Base-by-base conservation (phyloP, 2,888 invertebrate genomes). In the Agonum fuliginosum region DNA sequence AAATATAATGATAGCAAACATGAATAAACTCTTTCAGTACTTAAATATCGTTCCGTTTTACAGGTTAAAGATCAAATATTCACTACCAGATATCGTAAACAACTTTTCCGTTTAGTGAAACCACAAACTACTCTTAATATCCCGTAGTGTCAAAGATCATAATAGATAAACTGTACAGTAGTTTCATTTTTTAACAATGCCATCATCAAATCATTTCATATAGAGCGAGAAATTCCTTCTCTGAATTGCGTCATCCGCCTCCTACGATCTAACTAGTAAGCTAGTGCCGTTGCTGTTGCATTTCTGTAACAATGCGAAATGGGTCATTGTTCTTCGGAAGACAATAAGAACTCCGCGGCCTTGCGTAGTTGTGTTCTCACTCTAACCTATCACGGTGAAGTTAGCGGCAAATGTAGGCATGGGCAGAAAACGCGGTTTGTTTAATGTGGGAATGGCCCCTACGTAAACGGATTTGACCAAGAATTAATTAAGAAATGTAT, bases 271-370 rank as follows among this genome's bases (percentile, higher is more conserved):
- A 14, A 1, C 43, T 43, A 54, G 22, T 20, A 20, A 48, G 48
- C 12, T 20, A n/a, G 24, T 51, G 54, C 54, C 24, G 24, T 17
- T 62, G 51, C 22, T 51, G 51, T 17, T 19, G 67, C 75, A 67
- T 75, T 75, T 67, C 75, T 75, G 75, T 30, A 41, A 74, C 74
- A 74, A 67, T 67, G 75, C 67, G 30, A 75, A 75, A 67, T 75
- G 46, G 75, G 75, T 75, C 67, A 75, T 75, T 75, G 75, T 75
- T 67, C 67, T 75, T 54, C 54, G 37, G 24, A 72, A 72, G 22
- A 46, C 70, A 46, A 70, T 46, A 70, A 70, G 48, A 70, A 27
- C 46, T 10, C 12, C 27, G 10, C 30, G 70, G 22, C 70, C 70
- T 70, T 70, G 43, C 14, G 46, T 17, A 65, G 30, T 6, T 34